phyloP scores from a whole-genome alignment of 2,888 invertebrate genomes.

The Ceraclea dissimilis region DNA sequence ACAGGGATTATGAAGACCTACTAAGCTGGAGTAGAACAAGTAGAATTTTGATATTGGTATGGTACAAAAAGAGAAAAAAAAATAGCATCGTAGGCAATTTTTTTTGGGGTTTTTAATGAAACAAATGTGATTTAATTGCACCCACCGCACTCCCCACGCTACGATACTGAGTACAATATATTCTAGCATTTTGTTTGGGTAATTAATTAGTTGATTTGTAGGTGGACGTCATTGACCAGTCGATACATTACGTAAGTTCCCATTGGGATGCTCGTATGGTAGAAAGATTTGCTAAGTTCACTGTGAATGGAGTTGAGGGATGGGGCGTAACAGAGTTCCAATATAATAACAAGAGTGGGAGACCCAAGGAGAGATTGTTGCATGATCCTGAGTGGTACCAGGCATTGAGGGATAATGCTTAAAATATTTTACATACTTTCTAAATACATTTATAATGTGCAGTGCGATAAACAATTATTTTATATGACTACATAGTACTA shows the following conservation, averaged over 20 bases:
- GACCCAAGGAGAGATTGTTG: conserved; percentile 40
- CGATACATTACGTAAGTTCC: conserved; percentile 57
- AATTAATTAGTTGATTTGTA: too few relatives aligned
- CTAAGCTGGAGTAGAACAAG: too few relatives aligned
- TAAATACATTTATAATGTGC: not conserved
- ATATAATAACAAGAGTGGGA: conserved; percentile 52
- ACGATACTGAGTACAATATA: too few relatives aligned
- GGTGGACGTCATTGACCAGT: conserved; percentile 52
- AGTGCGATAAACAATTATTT: not conserved
- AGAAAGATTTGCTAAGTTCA: conserved; percentile 51
- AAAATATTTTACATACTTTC: not conserved
- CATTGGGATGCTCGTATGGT: conserved; percentile 62
- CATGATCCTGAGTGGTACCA: conserved; percentile 53
- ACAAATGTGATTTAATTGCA: too few relatives aligned
- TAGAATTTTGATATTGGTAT: too few relatives aligned
- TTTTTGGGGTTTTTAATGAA: too few relatives aligned
- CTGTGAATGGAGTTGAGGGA: conserved; percentile 56
- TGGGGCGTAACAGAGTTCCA: conserved; percentile 68
- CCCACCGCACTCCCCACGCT: too few relatives aligned
- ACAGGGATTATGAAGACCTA: too few relatives aligned
- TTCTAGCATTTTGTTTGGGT: too few relatives aligned
- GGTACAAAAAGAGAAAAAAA: too few relatives aligned
- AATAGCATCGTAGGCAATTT: too few relatives aligned
- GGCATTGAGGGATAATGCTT: conserved; percentile 31
- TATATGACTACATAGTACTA: too few relatives aligned